A percentile compares a stretch with the other conserved stretches of the same genome.
Evolutionary conservation across 2,888 invertebrate genomes (phyloP).

Genomic region (Noctua fimbriata): DNA sequence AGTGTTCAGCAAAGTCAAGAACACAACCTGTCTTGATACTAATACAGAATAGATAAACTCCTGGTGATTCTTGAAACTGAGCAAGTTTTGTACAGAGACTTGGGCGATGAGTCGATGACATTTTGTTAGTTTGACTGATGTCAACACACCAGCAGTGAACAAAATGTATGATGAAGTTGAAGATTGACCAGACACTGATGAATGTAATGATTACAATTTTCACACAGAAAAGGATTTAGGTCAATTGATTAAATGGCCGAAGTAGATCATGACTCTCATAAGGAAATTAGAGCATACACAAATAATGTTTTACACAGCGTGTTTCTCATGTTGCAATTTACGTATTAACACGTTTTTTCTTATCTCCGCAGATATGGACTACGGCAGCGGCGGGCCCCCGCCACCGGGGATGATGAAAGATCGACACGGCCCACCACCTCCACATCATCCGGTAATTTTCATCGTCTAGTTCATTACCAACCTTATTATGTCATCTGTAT

Average conservation of each 20-base stretch:
- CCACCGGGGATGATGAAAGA: conserved; percentile 91
- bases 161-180: neutral
- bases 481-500: neutral
- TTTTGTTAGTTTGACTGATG: neutral
- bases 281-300: neutral
- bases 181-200: neutral
- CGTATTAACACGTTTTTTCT: neutral
- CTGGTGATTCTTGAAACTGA: neutral
- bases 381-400: conserved; percentile 87
- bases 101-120: neutral
- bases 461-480: neutral
- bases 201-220: neutral
- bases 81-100: neutral
- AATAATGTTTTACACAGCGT: neutral
- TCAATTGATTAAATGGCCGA: neutral
- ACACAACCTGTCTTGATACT: neutral
- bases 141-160: neutral
- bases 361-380: conserved; percentile 85
- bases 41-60: neutral
- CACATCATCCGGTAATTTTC: conserved; percentile 85
- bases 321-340: neutral
- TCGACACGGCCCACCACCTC: conserved; percentile 89
- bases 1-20: neutral
- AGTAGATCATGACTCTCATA: neutral
- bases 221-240: neutral